phyloP scores from a whole-genome alignment of 2,797 vertebrate genomes.

The Pseudomugil tenellus region DNA sequence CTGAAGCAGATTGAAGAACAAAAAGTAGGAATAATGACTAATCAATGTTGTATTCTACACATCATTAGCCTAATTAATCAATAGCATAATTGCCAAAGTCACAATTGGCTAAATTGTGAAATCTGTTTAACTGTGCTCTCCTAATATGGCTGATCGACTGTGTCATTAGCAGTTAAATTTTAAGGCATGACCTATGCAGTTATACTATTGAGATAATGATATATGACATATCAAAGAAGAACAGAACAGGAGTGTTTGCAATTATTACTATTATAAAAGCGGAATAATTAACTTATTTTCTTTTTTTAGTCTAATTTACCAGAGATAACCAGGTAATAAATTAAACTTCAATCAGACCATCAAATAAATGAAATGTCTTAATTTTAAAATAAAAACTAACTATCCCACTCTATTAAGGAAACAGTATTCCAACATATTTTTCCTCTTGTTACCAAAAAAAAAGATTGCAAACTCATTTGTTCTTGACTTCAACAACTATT shows the following conservation, averaged over 20 bases:
- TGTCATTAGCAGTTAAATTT: no score
- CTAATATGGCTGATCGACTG: no score
- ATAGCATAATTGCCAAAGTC: no score
- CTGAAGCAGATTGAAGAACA: conserved; percentile 64
- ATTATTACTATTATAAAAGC: background rate
- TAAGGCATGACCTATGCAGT: no score
- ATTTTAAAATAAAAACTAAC: background rate
- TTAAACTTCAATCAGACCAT: background rate
- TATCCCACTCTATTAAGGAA: background rate
- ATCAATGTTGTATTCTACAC: conserved; percentile 14
- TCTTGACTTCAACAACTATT: conserved; percentile 5
- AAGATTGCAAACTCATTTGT: background rate
- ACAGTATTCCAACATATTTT: background rate
- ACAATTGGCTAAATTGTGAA: no score
- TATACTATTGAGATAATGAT: no score
- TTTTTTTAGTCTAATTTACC: background rate
- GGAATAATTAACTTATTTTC: background rate
- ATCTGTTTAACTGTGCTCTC: no score
- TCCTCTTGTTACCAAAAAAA: conserved; percentile 4
- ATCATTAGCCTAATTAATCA: no score
- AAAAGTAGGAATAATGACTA: conserved; percentile 60
- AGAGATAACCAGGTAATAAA: background rate
- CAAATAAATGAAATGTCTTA: background rate
- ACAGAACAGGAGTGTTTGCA: background rate
- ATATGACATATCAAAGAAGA: background rate